These are phyloP conservation scores for Eustalomyia histrio DNA, from an alignment of 2,888 invertebrate species.

Conservation along the genomic window DNA sequence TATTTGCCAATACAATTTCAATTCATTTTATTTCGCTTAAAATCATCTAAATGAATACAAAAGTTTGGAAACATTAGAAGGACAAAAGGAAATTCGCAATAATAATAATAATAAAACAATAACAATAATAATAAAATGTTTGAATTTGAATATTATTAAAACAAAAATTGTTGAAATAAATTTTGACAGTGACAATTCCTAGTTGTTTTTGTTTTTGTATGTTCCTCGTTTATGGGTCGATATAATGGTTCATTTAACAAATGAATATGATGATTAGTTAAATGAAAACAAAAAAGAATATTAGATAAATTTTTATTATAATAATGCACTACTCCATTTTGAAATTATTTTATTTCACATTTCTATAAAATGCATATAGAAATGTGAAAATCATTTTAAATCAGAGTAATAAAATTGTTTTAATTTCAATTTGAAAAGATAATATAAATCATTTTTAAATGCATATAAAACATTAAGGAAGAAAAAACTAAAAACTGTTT, in stretches of 20 bases:
- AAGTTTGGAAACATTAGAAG: not conserved
- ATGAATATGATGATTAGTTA: conserved; percentile 12
- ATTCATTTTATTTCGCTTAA: not conserved
- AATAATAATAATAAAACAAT: not conserved
- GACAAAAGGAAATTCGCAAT: not conserved
- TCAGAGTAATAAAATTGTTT: too few species aligned
- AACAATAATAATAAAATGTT: not conserved
- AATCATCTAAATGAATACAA: not conserved
- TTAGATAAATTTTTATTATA: not conserved
- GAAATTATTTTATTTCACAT: too few species aligned
- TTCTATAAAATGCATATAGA: too few species aligned
- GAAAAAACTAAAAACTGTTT: too few species aligned
- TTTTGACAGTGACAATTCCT: conserved; percentile 16
- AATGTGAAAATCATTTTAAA: too few species aligned
- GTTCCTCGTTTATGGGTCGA: not conserved
- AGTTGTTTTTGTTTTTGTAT: not conserved
- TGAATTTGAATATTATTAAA: too few species aligned
- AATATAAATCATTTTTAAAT: not conserved
- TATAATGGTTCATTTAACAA: conserved; percentile 40
- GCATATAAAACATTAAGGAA: too few species aligned
- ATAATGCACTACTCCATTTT: too few species aligned
- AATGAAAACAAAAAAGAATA: not conserved
- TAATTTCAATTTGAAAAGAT: not conserved
- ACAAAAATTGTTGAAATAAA: conserved; percentile 16
- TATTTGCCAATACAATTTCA: conserved; percentile 11